Evolutionary conservation across 2,888 invertebrate species (phyloP), one percentile per base, ranked within the genome.

Genomic region (Drosophila mimica): DNA sequence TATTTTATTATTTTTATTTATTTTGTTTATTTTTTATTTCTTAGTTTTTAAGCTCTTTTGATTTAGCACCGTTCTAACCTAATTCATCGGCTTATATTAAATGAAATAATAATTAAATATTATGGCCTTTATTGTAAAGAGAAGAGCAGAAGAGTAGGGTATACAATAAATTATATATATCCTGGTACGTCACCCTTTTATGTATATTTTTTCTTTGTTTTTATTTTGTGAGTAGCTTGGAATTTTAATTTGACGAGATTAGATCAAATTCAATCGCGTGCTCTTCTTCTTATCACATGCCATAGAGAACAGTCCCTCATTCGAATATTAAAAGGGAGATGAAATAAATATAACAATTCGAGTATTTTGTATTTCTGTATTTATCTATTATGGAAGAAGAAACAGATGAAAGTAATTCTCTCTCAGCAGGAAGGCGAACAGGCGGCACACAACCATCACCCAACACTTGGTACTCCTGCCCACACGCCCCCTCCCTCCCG

Each of bases 171-270:
- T 9, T 11, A 43, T n/a, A 11, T 15, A 13, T 11, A 43, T 28
- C 17, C 28, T 9, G 46, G 25, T 43, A 4, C 4, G 31, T 30
- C 57, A 64, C 38, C 62, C 59, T 61, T 80, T 48, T 4, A 20
- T 25, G 8, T 9, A 13, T 7, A 30, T 0, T 20, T 20, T 49
- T 43, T 43, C 11, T 5, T 43, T 11, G 25, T 25, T 5, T 17
- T 11, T 25, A 11, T 33, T 8, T 28, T 46, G 38, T 49, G 25
- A 40, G 17, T 38, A 43, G 54, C 34, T 52, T 48, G 46, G 58
- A 65, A 73, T 78, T 79, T 79, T 82, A 87, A 87, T 89, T 76
- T 82, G 57, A 60, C 40, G 38, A 77, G 85, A 89, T 85, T 89
- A 80, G 49, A 87, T 89, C 88, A 61, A 40, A 65, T 15, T 2